Base-by-base conservation (phyloP, 2,888 invertebrate genomes). In the Cantharis nigra region DNA sequence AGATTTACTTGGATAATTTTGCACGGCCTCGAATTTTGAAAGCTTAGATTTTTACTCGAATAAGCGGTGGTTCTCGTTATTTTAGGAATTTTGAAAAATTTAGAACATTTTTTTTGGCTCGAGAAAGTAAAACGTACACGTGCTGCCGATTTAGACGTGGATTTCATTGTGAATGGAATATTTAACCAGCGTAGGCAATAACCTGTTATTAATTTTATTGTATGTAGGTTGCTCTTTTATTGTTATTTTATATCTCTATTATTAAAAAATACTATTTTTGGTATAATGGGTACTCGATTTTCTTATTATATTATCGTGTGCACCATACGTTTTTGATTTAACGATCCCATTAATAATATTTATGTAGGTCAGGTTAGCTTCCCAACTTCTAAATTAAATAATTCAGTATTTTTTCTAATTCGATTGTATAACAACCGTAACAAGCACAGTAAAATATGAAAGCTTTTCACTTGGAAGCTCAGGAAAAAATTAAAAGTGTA, bases 141-240 rank as follows among this genome's bases (percentile, higher is more conserved):
- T 49, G 49, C 49, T 49, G 49, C n/a, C n/a, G 49, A 67, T 67
- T 67, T 67, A 9, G n/a, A 67, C 23, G 14, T 67, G 65, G 13
- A 67, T 67, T 20, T 67, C 18, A 26, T 49, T 77, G 74, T 63
- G 71, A 72, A 74, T 74, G 74, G 71, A 70, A 69, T 33, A 63
- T 74, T 71, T 69, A 62, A 63, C 67, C 20, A 33, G 77, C 74
- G 77, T 77, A 71, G 77, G 77, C 70, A 33, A 65, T 64, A 64
- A 74, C 73, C 70, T 65, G 77, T 73, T 70, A 77, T 74, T 77
- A 70, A 70, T 63, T 72, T 69, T 26, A 23, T 67, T 67, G 63
- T 49, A 74, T 76, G 81, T 81, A 77, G 81, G 81, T 72, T 70
- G 78, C 74, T 33, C 62, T 79, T 78, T 81, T 80, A 80, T 81